Evolutionary conservation across 1,140 invertebrate species (phyloP), one percentile per base, ranked within the genome.

Genomic region (Trinorchestia longiramus): DNA sequence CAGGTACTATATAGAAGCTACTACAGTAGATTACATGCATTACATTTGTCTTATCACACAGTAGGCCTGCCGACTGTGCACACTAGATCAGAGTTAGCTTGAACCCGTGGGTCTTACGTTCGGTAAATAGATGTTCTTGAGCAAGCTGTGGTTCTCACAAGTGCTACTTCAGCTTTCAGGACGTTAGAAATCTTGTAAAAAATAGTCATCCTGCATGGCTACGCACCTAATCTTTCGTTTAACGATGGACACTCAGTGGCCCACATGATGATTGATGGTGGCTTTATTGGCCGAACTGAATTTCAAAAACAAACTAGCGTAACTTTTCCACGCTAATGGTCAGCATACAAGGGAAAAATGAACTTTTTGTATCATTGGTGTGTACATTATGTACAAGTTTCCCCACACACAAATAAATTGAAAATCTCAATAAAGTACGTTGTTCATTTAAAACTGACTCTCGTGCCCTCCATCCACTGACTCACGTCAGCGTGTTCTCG

Each of bases 151-250:
- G 88, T 90, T 19, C 43, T 19, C 6, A 43, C 8, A 90, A 90
- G 88, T 90, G 88, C 88, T 42, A 90, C 88, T 90, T 43, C 43
- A 42, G 88, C 88, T 90, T 90, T 11, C 88, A 28, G 43, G 88
- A 90, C 88, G 41, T 28, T 43, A 43, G 43, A 90, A 90, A 77
- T 77, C 62, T 77, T 11, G 15, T 1, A 77, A 28, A 77, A 77
- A 28, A 77, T 77, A 77, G 62, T 77, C 62, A 77, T 77, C 62
- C 62, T 77, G 15, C 62, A 1, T 28, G 28, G 28, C 62, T 77
- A 77, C 62, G 28, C 62, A 77, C 62, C 62, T 77, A 77, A 77
- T 77, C 62, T 77, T 23, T 28, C 62, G 62, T 36, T 77, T 77
- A 77, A 77, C 62, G 62, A 77, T 36, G 62, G 62, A 19, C 62